Percentiles rank a stretch among this genome's conserved stretches.
phyloP scores from a whole-genome alignment of 1,140 invertebrate genomes.

The Patella vulgata region DNA sequence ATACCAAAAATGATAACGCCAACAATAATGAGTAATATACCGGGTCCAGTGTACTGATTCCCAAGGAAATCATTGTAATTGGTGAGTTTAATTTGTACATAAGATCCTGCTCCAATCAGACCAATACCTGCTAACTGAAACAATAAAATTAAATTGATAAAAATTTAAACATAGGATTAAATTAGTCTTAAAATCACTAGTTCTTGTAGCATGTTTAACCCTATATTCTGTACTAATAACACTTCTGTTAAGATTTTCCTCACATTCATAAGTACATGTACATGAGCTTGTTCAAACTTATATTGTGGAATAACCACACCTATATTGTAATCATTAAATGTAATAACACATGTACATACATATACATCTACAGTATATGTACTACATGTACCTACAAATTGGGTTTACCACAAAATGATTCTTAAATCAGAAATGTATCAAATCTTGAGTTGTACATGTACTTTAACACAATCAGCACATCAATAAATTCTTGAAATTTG shows the following conservation, averaged over 20 bases:
- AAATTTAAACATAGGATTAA: not conserved
- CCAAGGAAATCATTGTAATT: slow-evolving; percentile 60
- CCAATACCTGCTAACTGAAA: slow-evolving; percentile 61
- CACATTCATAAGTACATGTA: not conserved
- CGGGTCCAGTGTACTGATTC: slow-evolving; percentile 52
- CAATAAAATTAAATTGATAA: slow-evolving; percentile 20
- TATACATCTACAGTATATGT: too few species aligned
- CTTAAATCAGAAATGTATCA: too few species aligned
- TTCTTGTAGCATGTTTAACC: not conserved
- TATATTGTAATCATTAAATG: not conserved
- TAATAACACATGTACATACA: too few species aligned
- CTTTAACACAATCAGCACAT: too few species aligned
- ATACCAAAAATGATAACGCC: slow-evolving; percentile 65
- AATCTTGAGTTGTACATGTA: too few species aligned
- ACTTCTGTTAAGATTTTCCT: not conserved
- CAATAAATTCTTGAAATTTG: too few species aligned
- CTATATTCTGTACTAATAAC: not conserved
- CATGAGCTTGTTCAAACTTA: not conserved
- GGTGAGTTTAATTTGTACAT: slow-evolving; percentile 58
- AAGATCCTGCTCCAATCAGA: slow-evolving; percentile 59
- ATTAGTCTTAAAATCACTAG: not conserved
- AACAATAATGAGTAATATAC: slow-evolving; percentile 63
- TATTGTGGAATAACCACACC: not conserved
- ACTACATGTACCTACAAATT: too few species aligned
- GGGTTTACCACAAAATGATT: too few species aligned